A percentile compares a stretch with the other conserved stretches of the same genome.
These are phyloP conservation scores for Ammospiza maritima DNA, from an alignment of 2,797 vertebrate genomes.

Conservation along the genomic window DNA sequence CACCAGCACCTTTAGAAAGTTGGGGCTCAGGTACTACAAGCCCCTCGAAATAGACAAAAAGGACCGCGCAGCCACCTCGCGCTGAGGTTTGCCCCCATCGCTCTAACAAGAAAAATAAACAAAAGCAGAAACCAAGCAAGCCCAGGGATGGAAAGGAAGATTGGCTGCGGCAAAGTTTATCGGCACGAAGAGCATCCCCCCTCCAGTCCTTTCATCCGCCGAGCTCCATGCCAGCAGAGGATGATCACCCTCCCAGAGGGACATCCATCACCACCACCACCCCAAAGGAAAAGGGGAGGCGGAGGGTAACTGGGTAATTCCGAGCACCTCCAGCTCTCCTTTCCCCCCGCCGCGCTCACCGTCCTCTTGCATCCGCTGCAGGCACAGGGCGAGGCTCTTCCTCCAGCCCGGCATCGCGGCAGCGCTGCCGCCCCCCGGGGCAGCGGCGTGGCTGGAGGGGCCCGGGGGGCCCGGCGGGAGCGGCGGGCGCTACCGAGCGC, in stretches of 20 bases:
- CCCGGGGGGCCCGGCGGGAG: not conserved
- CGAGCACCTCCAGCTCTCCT: not conserved
- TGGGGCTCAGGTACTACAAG: not conserved
- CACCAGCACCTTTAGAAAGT: constrained; percentile 23
- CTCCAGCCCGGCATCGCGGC: constrained; percentile 90
- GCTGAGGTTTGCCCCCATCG: not conserved
- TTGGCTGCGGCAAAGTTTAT: constrained; percentile 47
- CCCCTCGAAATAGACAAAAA: not conserved
- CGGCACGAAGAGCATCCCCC: not conserved
- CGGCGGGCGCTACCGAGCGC: not conserved
- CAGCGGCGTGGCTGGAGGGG: not conserved
- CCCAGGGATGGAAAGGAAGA: not conserved
- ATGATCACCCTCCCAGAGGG: fast-evolving
- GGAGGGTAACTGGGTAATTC: not conserved
- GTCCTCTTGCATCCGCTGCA: constrained; percentile 93
- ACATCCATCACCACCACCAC: not conserved
- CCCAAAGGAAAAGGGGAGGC: not conserved
- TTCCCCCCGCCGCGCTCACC: constrained; percentile 77
- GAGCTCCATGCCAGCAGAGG: not conserved
- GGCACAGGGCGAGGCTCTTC: constrained; percentile 90
- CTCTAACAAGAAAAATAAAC: not conserved
- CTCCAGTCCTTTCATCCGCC: not conserved
- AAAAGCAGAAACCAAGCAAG: not conserved
- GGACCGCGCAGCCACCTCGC: not conserved
- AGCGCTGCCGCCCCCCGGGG: constrained; percentile 32